These are phyloP conservation scores for Lepilemur septentrionalis DNA, from an alignment of 2,797 vertebrate species.

Conservation along the genomic window DNA sequence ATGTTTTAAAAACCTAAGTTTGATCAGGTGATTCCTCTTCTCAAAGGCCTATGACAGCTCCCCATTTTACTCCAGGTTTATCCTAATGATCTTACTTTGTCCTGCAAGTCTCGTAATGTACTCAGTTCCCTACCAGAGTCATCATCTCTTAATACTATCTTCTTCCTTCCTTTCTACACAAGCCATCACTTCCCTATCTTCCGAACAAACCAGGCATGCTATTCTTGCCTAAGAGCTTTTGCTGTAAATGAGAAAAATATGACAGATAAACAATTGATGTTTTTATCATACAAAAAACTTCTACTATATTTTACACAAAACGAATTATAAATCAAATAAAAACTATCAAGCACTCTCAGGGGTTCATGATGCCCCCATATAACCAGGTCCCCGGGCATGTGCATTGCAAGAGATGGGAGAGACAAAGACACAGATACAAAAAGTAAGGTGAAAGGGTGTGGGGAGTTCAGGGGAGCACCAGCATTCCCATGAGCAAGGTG, in stretches of 20 bases:
- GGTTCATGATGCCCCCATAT: too few relatives aligned
- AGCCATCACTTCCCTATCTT: background rate
- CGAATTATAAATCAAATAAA: background rate
- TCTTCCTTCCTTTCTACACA: background rate
- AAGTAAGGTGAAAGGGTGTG: too few relatives aligned
- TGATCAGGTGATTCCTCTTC: background rate
- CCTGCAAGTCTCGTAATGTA: background rate
- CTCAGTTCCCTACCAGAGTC: background rate
- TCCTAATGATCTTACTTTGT: background rate
- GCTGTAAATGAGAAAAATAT: background rate
- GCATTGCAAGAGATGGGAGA: too few relatives aligned
- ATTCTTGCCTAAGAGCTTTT: background rate
- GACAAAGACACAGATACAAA: too few relatives aligned
- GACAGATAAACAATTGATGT: background rate
- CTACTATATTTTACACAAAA: background rate
- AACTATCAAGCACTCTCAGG: background rate
- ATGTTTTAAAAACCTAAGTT: background rate
- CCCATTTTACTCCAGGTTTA: background rate
- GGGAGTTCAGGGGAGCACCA: too few relatives aligned
- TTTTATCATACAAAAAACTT: background rate
- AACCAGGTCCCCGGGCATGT: too few relatives aligned
- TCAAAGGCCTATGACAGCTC: background rate
- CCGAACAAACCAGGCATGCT: background rate
- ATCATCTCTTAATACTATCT: background rate
- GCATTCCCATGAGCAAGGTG: too few relatives aligned